Conservation (phyloP, 35 echinoderm and acorn worm species). For the Chiridota heheva region DNA sequence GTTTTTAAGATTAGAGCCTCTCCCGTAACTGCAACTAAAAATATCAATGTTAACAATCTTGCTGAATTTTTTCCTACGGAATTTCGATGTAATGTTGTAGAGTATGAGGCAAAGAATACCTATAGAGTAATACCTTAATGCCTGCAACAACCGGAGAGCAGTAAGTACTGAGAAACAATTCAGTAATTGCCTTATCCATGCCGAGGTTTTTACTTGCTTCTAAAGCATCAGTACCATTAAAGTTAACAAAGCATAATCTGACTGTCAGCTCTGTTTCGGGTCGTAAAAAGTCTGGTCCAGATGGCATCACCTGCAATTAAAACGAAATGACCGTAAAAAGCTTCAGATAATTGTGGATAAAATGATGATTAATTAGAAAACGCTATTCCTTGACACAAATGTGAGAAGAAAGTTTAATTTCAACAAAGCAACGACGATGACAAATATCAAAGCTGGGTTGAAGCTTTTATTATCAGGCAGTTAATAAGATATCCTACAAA, state of each 20-base stretch:
- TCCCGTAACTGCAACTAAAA: too few species aligned
- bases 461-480: too few species aligned
- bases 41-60: too few species aligned
- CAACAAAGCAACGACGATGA: neutral
- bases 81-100: too few species aligned
- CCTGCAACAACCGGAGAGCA: constrained; percentile 44
- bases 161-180: constrained; percentile 56
- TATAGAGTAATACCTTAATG: constrained; percentile 19
- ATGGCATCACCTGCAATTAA: constrained; percentile 86
- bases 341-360: too few species aligned
- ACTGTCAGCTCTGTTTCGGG: constrained; percentile 85
- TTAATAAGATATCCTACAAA: too few species aligned
- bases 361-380: too few species aligned
- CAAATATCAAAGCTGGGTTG: neutral
- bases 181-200: constrained; percentile 47
- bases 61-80: too few species aligned
- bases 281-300: constrained; percentile 85
- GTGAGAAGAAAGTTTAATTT: neutral
- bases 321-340: too few species aligned
- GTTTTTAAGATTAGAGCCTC: too few species aligned
- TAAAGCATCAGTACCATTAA: constrained; percentile 69
- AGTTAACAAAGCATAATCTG: constrained; percentile 88
- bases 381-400: neutral
- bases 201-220: constrained; percentile 41
- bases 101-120: neutral